Percentiles rank a stretch among this genome's conserved stretches.
Evolutionary conservation across 2,113 vertebrate species (phyloP).

Genomic region (Chionis minor): DNA sequence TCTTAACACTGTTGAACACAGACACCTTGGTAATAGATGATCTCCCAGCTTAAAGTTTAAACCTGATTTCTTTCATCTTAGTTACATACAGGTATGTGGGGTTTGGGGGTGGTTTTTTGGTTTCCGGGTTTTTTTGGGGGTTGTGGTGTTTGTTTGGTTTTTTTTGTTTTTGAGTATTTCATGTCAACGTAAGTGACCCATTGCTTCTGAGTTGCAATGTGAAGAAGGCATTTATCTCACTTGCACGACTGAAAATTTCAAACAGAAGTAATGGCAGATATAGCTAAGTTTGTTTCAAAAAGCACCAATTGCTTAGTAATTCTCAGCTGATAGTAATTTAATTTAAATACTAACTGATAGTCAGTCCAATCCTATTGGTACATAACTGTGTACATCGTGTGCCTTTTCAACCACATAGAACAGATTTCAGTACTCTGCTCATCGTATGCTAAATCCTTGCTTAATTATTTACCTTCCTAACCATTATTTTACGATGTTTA

Average conservation of each 20-base stretch:
- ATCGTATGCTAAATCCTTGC: not conserved
- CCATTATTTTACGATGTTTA: not conserved
- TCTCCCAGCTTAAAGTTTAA: not conserved
- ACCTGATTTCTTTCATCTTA: not conserved
- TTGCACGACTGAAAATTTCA: not conserved
- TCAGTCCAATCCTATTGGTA: not conserved
- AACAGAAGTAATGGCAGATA: not conserved
- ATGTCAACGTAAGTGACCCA: not conserved
- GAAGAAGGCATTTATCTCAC: rapidly evolving
- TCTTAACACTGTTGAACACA: not conserved
- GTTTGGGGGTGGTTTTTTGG: not conserved
- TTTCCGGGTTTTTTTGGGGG: too few relatives aligned
- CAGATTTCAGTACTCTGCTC: not conserved
- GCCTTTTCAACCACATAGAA: not conserved
- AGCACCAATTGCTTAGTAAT: not conserved
- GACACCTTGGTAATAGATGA: not conserved
- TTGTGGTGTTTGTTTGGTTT: too few relatives aligned
- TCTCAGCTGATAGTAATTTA: not conserved
- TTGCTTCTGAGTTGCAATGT: not conserved
- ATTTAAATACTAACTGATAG: not conserved
- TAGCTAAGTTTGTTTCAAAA: not conserved
- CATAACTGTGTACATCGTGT: not conserved
- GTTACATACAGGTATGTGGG: rapidly evolving
- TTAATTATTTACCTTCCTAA: not conserved
- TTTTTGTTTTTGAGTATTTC: not conserved